Evolutionary conservation across 2,797 vertebrate genomes (phyloP).

Genomic region (Vultur gryphus): DNA sequence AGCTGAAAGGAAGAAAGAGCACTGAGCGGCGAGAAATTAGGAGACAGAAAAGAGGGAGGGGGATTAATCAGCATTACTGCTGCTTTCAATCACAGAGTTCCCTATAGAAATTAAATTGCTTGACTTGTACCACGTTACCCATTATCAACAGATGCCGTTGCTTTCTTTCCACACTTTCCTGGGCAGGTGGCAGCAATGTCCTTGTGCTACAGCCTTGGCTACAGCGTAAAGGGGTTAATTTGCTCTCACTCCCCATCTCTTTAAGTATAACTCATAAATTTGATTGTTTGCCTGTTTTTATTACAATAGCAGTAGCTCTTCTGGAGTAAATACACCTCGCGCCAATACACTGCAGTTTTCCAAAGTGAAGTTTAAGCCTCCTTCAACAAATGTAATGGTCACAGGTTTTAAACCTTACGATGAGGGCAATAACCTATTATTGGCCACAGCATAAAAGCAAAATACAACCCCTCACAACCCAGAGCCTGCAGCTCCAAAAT

Average conservation of each 20-base stretch:
- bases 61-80: conserved; percentile 18
- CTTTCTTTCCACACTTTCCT: not conserved
- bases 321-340: not conserved
- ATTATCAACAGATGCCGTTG: not conserved
- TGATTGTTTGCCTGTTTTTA: conserved; percentile 28
- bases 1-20: not conserved
- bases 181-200: not conserved
- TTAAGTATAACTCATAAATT: not conserved
- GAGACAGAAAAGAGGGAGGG: not conserved
- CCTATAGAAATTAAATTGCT: not conserved
- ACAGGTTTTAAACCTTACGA: not conserved
- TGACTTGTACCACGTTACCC: not conserved
- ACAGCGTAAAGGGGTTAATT: not conserved
- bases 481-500: not conserved
- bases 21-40: not conserved
- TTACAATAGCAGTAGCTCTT: not conserved
- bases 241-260: not conserved
- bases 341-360: not conserved
- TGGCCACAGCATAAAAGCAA: not conserved
- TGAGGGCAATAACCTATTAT: conserved; percentile 8
- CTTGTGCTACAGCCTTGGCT: not conserved
- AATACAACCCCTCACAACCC: not conserved
- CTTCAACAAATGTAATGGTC: not conserved
- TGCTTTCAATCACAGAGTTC: not conserved
- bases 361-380: not conserved